Percentiles rank a stretch among this genome's conserved stretches.
Evolutionary conservation across 2,113 vertebrate genomes (phyloP).

Genomic region (Speoplatyrhinus poulsoni): DNA sequence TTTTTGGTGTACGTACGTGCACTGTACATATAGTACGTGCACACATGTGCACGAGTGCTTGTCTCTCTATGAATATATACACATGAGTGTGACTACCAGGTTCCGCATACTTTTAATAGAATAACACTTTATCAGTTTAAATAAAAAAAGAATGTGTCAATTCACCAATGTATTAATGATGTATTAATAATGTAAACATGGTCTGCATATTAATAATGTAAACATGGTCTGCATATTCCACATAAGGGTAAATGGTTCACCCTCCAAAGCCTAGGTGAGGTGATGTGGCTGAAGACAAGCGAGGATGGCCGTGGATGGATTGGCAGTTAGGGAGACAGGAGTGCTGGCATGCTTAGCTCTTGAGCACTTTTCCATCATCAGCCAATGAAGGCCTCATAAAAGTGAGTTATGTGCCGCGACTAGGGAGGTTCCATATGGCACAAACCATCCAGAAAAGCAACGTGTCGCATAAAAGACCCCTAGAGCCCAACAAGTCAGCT

Average conservation of each 20-base stretch:
- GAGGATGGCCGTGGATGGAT: slow-evolving; percentile 48
- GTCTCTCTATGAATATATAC: not conserved
- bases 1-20: not conserved
- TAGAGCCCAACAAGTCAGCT: slow-evolving; percentile 72
- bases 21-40: slow-evolving; percentile 6
- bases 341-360: slow-evolving; percentile 62
- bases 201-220: no score
- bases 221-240: no score
- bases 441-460: slow-evolving; percentile 78
- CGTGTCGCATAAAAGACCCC: slow-evolving; percentile 69
- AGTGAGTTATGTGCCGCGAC: slow-evolving; percentile 73
- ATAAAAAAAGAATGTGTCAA: no score
- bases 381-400: slow-evolving; percentile 77
- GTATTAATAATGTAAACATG: no score
- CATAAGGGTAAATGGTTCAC: no score
- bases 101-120: no score
- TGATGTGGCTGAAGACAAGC: slow-evolving; percentile 47
- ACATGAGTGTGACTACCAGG: not conserved
- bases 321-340: slow-evolving; percentile 60
- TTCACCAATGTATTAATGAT: no score
- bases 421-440: slow-evolving; percentile 77
- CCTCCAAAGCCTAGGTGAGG: not conserved
- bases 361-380: slow-evolving; percentile 74
- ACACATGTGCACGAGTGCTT: slow-evolving; percentile 1
- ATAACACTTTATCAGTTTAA: no score